These are phyloP conservation scores for Dione vanillae DNA, from an alignment of 2,888 invertebrate genomes.

Conservation along the genomic window DNA sequence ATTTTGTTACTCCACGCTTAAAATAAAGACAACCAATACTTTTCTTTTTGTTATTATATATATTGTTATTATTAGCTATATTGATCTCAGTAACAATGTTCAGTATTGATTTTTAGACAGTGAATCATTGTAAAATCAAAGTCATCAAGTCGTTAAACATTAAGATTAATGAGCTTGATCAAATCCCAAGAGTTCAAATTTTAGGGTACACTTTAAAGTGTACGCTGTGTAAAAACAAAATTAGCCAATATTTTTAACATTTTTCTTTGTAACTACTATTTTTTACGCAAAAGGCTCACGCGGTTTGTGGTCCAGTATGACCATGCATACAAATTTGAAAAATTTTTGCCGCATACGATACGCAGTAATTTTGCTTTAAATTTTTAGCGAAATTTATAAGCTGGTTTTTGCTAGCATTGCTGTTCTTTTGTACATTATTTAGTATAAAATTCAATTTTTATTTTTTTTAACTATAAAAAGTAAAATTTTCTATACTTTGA, in stretches of 20 bases:
- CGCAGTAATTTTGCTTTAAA: constrained; percentile 25
- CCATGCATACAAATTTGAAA: constrained; percentile 31
- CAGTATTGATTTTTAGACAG: too few relatives aligned
- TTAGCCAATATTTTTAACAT: constrained; percentile 12
- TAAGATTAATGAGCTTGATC: too few relatives aligned
- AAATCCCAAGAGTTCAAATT: too few relatives aligned
- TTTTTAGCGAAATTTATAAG: constrained; percentile 19
- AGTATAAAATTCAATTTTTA: not conserved
- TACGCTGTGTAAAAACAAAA: constrained; percentile 10
- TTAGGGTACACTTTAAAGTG: too few relatives aligned
- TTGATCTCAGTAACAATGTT: too few relatives aligned
- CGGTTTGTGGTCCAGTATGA: constrained; percentile 18
- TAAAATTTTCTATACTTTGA: not conserved
- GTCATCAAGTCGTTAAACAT: too few relatives aligned
- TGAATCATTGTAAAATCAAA: too few relatives aligned
- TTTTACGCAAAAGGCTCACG: constrained; percentile 30
- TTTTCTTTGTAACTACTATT: constrained; percentile 12
- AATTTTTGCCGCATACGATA: constrained; percentile 16
- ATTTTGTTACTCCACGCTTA: too few relatives aligned
- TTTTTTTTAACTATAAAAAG: not conserved
- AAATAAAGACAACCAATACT: too few relatives aligned
- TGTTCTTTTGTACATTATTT: not conserved
- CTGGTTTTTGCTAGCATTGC: not conserved
- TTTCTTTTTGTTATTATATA: too few relatives aligned
- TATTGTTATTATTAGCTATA: too few relatives aligned